Conservation (phyloP, 2,888 invertebrate genomes). For the Cetonia aurata region DNA sequence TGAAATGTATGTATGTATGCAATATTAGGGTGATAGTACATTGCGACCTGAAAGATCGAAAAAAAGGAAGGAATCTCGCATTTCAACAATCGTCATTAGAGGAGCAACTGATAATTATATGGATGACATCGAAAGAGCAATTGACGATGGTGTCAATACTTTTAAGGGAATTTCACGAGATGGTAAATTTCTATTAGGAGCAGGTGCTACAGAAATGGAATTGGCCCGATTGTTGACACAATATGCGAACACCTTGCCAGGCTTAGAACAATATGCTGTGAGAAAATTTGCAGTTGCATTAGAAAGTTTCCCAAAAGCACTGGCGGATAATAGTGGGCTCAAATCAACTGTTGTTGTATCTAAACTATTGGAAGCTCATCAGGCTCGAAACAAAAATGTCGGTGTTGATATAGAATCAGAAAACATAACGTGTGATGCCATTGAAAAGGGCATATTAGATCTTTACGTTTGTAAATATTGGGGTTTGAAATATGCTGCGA, state of each 20-base stretch:
- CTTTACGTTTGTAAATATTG: constrained; percentile 89
- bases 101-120: constrained; percentile 98
- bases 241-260: constrained; percentile 92
- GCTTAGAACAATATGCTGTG: constrained; percentile 97
- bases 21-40: too few relatives aligned
- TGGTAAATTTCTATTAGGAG: constrained; percentile 86
- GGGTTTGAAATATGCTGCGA: constrained; percentile 95
- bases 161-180: constrained; percentile 67
- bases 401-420: constrained; percentile 93
- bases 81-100: constrained; percentile 94
- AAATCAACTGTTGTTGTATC: constrained; percentile 89
- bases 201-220: constrained; percentile 96
- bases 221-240: constrained; percentile 87
- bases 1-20: too few relatives aligned
- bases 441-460: constrained; percentile 84
- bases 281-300: constrained; percentile 92
- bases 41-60: too few relatives aligned
- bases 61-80: constrained; percentile 84
- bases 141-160: constrained; percentile 99
- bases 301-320: constrained; percentile 90
- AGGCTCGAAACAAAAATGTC: constrained; percentile 79
- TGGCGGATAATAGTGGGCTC: constrained; percentile 95
- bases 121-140: constrained; percentile 98
- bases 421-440: constrained; percentile 79
- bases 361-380: constrained; percentile 94